These are phyloP conservation scores for Nemurella pictetii DNA, from an alignment of 2,888 invertebrate genomes.

Conservation along the genomic window DNA sequence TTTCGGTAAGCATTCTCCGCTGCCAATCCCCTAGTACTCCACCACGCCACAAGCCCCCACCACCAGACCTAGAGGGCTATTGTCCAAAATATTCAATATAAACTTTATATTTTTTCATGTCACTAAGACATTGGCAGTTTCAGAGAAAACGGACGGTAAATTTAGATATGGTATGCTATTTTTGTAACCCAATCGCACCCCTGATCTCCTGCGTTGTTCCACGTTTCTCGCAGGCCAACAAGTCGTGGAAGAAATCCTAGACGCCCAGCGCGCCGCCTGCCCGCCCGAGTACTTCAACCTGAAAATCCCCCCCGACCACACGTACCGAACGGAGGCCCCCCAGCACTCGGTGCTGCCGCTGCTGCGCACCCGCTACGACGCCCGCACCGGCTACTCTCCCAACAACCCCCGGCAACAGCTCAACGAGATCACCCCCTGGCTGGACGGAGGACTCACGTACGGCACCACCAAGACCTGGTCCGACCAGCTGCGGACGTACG, in stretches of 20 bases:
- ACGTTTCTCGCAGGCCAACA: constrained; percentile 57
- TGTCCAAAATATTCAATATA: too few relatives aligned
- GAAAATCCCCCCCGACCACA: constrained; percentile 55
- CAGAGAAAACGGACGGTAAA: too few relatives aligned
- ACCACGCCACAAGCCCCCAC: too few relatives aligned
- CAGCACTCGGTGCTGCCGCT: constrained; percentile 56
- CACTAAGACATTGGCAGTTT: neutral
- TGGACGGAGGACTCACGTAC: constrained; percentile 64
- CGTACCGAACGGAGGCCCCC: constrained; percentile 47
- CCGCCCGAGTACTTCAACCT: constrained; percentile 65
- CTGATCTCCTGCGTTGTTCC: too few relatives aligned
- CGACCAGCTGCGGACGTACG: constrained; percentile 56
- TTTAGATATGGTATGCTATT: too few relatives aligned
- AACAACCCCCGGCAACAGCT: constrained; percentile 65
- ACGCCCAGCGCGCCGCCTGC: constrained; percentile 63
- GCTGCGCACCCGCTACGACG: constrained; percentile 59
- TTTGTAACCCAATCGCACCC: too few relatives aligned
- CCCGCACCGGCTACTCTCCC: constrained; percentile 58
- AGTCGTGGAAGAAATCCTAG: constrained; percentile 64
- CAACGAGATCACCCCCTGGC: constrained; percentile 63
- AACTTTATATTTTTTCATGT: too few relatives aligned
- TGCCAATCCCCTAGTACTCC: too few relatives aligned
- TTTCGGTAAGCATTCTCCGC: constrained; percentile 56
- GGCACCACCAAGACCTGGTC: constrained; percentile 62
- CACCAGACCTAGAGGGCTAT: too few relatives aligned